phyloP scores from a whole-genome alignment of 2,888 invertebrate genomes.

The Nomada goodeniana region DNA sequence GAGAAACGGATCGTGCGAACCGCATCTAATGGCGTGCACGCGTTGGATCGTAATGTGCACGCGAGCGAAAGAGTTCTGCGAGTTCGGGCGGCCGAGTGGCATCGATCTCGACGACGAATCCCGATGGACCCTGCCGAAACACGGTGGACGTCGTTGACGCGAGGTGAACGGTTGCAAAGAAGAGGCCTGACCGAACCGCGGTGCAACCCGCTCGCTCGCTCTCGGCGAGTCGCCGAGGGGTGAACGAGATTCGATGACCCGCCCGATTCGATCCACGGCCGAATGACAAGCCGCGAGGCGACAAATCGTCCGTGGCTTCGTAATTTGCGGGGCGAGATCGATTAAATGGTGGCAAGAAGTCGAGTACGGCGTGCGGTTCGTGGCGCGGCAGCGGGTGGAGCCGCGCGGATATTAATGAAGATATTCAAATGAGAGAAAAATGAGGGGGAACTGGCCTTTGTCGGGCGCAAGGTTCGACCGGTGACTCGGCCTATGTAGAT shows the following conservation, averaged over 20 bases:
- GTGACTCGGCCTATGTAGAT: conserved; percentile 82
- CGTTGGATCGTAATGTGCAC: conserved; percentile 50
- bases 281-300: conserved; percentile 52
- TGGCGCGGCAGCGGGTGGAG: conserved; percentile 60
- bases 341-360: conserved; percentile 81
- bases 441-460: conserved; percentile 83
- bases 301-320: conserved; percentile 48
- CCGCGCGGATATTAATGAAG: conserved; percentile 82
- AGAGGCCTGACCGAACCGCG: background rate
- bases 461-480: conserved; percentile 83
- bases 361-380: conserved; percentile 78
- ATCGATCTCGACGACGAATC: conserved; percentile 18
- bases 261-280: conserved; percentile 13
- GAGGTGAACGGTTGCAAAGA: conserved; percentile 12
- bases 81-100: conserved; percentile 6
- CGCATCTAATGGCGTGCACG: conserved; percentile 47
- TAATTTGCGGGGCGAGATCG: conserved; percentile 79
- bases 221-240: background rate
- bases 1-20: conserved; percentile 62
- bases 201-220: no score
- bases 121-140: no score
- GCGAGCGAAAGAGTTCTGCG: conserved; percentile 45
- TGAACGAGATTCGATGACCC: conserved; percentile 13
- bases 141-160: background rate
- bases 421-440: conserved; percentile 83